Percentiles rank a stretch among this genome's conserved stretches.
These are phyloP conservation scores for Strix aluco DNA, from an alignment of 2,113 vertebrate genomes.

Conservation along the genomic window DNA sequence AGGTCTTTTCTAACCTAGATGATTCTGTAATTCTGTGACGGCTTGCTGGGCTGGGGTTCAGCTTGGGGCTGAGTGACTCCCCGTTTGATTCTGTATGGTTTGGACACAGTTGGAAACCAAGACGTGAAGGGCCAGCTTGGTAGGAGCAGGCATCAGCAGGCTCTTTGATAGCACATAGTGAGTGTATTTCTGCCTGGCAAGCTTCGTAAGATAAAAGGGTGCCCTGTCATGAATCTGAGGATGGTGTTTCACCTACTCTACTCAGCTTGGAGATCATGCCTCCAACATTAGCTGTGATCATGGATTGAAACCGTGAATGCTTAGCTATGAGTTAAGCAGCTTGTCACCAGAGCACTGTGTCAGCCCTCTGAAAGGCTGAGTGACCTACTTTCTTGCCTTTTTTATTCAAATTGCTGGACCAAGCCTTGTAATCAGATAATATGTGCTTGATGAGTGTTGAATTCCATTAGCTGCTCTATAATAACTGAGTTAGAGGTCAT, in stretches of 20 bases:
- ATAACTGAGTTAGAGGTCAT: conserved; percentile 71
- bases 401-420: conserved; percentile 67
- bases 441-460: conserved; percentile 67
- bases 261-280: neutral
- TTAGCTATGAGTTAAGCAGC: conserved; percentile 42
- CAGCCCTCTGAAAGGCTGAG: conserved; percentile 42
- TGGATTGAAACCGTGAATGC: neutral
- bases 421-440: conserved; percentile 65
- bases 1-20: too few species aligned
- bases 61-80: neutral
- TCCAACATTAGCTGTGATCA: neutral
- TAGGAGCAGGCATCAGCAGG: neutral
- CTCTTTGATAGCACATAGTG: neutral
- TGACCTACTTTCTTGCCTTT: conserved; percentile 66
- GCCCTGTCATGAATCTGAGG: neutral
- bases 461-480: conserved; percentile 70
- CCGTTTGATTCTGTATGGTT: neutral
- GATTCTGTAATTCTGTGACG: neutral
- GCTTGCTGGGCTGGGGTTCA: neutral
- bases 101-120: neutral
- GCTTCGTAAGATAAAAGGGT: neutral
- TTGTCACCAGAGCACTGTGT: conserved; percentile 52
- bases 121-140: neutral
- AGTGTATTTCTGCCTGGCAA: neutral
- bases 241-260: neutral